Conservation (phyloP, 2,888 invertebrate genomes). For the Phasia obesa region DNA sequence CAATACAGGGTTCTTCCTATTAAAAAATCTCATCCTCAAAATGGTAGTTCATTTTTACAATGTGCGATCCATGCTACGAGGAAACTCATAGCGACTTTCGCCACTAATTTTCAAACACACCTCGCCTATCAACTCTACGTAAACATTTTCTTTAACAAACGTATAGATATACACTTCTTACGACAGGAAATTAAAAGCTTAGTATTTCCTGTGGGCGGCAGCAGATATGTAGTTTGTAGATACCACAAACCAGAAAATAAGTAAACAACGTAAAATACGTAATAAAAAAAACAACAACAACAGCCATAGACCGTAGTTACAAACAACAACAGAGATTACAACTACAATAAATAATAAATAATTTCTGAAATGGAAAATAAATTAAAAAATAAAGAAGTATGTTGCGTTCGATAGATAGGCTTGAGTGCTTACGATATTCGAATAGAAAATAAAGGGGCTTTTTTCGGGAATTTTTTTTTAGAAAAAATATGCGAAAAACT, state of each 20-base stretch:
- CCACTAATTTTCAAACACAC: too few relatives aligned
- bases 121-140: constrained; percentile 12
- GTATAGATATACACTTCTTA: constrained; percentile 63
- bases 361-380: background rate
- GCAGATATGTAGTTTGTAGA: constrained; percentile 41
- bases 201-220: constrained; percentile 79
- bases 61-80: too few relatives aligned
- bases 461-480: background rate
- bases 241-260: constrained; percentile 51
- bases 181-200: constrained; percentile 77
- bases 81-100: too few relatives aligned
- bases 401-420: background rate
- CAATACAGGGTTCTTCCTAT: too few relatives aligned
- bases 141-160: constrained; percentile 26
- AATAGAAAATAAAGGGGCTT: background rate
- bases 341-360: constrained; percentile 17
- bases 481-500: too few relatives aligned
- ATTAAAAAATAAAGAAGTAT: background rate
- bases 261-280: constrained; percentile 29
- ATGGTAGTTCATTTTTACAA: too few relatives aligned
- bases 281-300: constrained; percentile 20
- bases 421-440: background rate
- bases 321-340: constrained; percentile 14
- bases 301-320: constrained; percentile 3
- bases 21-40: too few relatives aligned